Evolutionary conservation across 2,113 vertebrate genomes (phyloP).

Genomic region (Mormoops blainvillei): DNA sequence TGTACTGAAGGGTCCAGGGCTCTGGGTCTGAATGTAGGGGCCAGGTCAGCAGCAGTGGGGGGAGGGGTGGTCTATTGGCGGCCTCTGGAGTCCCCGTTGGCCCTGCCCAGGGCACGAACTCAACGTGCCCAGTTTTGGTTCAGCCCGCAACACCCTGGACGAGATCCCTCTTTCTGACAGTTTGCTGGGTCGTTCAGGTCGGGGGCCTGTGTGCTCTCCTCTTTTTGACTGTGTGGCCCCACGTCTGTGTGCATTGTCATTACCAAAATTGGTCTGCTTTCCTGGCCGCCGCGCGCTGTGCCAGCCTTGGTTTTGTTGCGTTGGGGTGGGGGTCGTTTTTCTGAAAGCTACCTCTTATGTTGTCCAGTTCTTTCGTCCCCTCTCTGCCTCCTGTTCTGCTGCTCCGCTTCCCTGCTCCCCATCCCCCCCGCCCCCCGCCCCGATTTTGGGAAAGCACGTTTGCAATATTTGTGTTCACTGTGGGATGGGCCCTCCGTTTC

Average conservation of each 20-base stretch:
- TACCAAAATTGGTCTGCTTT: conserved; percentile 89
- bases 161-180: background rate
- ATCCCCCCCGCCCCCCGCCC: background rate
- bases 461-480: conserved; percentile 78
- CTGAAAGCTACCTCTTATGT: conserved; percentile 98
- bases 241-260: conserved; percentile 80
- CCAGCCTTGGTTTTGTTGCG: background rate
- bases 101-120: background rate
- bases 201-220: background rate
- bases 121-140: background rate
- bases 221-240: background rate
- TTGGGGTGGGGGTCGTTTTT: conserved; percentile 70
- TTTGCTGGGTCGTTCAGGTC: background rate
- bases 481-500: conserved; percentile 82
- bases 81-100: background rate
- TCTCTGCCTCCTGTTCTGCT: background rate
- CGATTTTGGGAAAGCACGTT: conserved; percentile 76
- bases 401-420: background rate
- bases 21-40: background rate
- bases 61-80: background rate
- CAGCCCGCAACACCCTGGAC: background rate
- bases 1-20: background rate
- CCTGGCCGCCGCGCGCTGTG: conserved; percentile 63
- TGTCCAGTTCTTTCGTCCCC: conserved; percentile 68
- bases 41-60: background rate